phyloP scores from a whole-genome alignment of 2,797 vertebrate species.

The Acomys russatus region DNA sequence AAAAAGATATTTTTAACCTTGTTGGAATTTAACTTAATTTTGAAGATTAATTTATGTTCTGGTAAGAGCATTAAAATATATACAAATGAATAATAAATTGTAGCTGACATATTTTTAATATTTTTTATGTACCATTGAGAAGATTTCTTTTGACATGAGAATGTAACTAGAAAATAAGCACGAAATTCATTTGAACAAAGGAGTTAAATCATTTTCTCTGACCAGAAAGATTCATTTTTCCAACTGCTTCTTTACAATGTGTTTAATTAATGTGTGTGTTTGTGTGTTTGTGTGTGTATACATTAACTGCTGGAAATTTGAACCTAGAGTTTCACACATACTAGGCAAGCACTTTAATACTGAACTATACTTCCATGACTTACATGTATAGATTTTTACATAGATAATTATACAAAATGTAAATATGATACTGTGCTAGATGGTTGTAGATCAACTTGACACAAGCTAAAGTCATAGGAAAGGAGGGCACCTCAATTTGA shows the following conservation, averaged over 20 bases:
- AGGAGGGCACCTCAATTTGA: neutral
- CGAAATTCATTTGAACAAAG: conserved; percentile 72
- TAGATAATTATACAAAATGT: too few relatives aligned
- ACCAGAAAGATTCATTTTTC: conserved; percentile 51
- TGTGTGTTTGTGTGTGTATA: too few relatives aligned
- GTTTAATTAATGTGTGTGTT: neutral
- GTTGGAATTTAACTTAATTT: conserved; percentile 30
- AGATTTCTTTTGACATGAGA: conserved; percentile 38
- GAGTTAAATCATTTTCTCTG: conserved; percentile 50
- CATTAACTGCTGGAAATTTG: neutral
- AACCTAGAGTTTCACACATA: too few relatives aligned
- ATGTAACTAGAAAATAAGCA: conserved; percentile 68
- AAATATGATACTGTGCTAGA: too few relatives aligned
- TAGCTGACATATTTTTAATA: conserved; percentile 69
- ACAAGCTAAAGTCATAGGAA: neutral
- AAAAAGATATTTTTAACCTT: conserved; percentile 14
- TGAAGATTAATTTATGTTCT: conserved; percentile 67
- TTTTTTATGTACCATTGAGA: conserved; percentile 61
- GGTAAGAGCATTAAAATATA: conserved; percentile 55
- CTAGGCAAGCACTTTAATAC: too few relatives aligned
- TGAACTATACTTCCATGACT: too few relatives aligned
- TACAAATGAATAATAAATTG: conserved; percentile 22
- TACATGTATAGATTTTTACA: too few relatives aligned
- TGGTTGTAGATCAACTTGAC: neutral
- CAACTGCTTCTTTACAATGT: neutral